A percentile compares a stretch with the other conserved stretches of the same genome.
These are phyloP conservation scores for Phengaris alcon DNA, from an alignment of 2,888 invertebrate species.

Conservation along the genomic window DNA sequence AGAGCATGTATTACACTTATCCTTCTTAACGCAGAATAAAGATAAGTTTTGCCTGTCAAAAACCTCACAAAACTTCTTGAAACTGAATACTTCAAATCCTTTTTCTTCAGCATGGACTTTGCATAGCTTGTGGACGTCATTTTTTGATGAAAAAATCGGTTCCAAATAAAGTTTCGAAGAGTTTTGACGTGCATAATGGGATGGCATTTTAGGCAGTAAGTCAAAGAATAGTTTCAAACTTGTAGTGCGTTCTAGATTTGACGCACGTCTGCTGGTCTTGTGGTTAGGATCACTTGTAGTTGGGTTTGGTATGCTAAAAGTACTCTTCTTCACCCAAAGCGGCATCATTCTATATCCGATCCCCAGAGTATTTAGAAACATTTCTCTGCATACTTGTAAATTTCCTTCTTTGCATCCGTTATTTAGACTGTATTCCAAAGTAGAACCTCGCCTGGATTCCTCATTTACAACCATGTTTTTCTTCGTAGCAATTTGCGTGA, in stretches of 20 bases:
- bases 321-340: constrained; percentile 27
- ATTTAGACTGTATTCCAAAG: constrained; percentile 26
- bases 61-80: constrained; percentile 19
- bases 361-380: constrained; percentile 29
- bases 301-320: constrained; percentile 18
- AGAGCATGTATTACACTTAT: constrained; percentile 32
- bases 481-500: neutral
- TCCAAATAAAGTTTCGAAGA: constrained; percentile 33
- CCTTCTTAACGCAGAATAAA: constrained; percentile 32
- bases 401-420: constrained; percentile 19
- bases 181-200: constrained; percentile 33
- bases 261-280: constrained; percentile 1
- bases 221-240: constrained; percentile 15
- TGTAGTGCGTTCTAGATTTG: constrained; percentile 12
- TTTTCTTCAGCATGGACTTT: neutral
- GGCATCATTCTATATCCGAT: constrained; percentile 27
- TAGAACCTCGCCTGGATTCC: no score
- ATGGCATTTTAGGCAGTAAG: constrained; percentile 35
- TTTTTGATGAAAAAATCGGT: constrained; percentile 20
- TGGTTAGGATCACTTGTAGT: constrained; percentile 2
- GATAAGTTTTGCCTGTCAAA: constrained; percentile 31
- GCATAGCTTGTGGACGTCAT: neutral
- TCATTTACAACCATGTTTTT: no score
- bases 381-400: constrained; percentile 29
- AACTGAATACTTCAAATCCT: neutral